A percentile compares a stretch with the other conserved stretches of the same genome.
Evolutionary conservation across 92 coral and sea anemone genomes (phyloP).

Genomic region (Diadumene lineata): DNA sequence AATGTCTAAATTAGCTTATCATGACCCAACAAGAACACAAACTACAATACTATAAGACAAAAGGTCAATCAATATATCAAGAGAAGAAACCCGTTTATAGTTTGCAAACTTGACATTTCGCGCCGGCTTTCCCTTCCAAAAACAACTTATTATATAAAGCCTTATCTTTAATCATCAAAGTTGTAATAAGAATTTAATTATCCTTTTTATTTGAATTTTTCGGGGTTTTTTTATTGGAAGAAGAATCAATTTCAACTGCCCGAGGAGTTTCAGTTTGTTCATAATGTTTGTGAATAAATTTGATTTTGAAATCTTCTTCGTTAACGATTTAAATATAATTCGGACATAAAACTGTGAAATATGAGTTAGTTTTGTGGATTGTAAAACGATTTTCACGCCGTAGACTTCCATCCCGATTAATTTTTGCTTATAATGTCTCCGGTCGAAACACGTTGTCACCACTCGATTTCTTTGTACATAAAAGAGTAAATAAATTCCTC

Average conservation of each 20-base stretch:
- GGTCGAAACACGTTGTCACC: conserved; percentile 1
- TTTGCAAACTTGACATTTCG: neutral
- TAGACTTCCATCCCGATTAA: neutral
- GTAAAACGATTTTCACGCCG: neutral
- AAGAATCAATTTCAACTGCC: neutral
- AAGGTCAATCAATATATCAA: neutral
- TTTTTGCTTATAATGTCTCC: neutral
- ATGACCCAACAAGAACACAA: neutral
- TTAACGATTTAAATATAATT: neutral
- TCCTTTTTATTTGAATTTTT: neutral
- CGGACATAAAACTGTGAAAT: neutral
- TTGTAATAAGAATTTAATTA: no score
- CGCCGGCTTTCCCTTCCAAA: neutral
- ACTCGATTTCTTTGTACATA: neutral
- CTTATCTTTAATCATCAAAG: neutral
- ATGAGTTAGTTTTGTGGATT: neutral
- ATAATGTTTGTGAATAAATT: neutral
- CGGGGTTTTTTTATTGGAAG: neutral
- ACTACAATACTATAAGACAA: neutral
- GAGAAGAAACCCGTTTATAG: neutral
- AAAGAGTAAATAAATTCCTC: neutral
- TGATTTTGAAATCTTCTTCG: neutral
- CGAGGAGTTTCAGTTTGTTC: neutral
- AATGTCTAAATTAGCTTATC: neutral
- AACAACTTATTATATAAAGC: neutral